A percentile compares a stretch with the other conserved stretches of the same genome.
phyloP scores from a whole-genome alignment of 1,140 invertebrate species.

The Kradibia gibbosae region DNA sequence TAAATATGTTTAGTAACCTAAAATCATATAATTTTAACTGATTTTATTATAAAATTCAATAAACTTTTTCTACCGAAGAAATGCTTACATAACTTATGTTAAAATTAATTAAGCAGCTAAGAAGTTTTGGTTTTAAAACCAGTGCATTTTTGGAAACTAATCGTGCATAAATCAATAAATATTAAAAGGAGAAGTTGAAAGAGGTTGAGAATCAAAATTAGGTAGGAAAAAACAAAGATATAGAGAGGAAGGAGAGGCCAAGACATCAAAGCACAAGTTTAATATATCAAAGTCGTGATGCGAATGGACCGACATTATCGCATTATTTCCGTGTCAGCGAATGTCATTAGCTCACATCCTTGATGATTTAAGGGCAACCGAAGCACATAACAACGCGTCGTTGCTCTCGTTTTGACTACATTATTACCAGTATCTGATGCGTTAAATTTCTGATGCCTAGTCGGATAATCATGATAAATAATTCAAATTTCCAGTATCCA shows the following conservation, averaged over 20 bases:
- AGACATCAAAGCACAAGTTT: slow-evolving; percentile 64
- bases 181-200: neutral
- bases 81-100: neutral
- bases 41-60: neutral
- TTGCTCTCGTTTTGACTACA: slow-evolving; percentile 33
- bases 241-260: neutral
- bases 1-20: neutral
- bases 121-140: neutral
- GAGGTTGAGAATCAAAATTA: neutral
- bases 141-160: neutral
- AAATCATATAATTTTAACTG: neutral
- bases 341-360: slow-evolving; percentile 65
- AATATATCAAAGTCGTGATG: slow-evolving; percentile 55
- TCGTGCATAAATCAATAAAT: too few relatives aligned
- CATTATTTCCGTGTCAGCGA: slow-evolving; percentile 66
- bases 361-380: slow-evolving; percentile 70
- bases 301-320: slow-evolving; percentile 67
- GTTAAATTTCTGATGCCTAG: too few relatives aligned
- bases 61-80: neutral
- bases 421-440: slow-evolving; percentile 12
- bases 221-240: neutral
- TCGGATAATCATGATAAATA: neutral
- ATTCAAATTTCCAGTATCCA: slow-evolving; percentile 13
- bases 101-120: neutral
- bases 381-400: slow-evolving; percentile 53